phyloP scores from a whole-genome alignment of 2,888 invertebrate genomes.

The Hofmannophila pseudospretella region DNA sequence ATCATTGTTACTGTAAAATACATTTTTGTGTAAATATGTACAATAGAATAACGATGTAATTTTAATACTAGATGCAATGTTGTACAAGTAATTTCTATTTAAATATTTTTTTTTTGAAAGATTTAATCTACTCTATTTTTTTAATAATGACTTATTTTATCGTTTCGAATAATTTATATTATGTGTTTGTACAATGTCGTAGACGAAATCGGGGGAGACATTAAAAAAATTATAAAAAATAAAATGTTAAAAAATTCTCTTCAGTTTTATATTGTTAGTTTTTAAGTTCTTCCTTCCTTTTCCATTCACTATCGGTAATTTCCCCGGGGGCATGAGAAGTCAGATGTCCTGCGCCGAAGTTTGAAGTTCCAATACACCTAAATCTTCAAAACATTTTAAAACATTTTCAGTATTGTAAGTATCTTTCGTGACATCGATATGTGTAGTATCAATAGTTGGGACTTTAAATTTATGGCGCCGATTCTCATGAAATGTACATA shows the following conservation, averaged over 20 bases:
- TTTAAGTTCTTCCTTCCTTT: conserved; percentile 38
- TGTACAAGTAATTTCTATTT: conserved; percentile 74
- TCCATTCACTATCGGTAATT: conserved; percentile 50
- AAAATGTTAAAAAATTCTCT: conserved; percentile 66
- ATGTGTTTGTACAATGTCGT: conserved; percentile 74
- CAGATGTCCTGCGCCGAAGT: conserved; percentile 45
- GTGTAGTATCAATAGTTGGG: conserved; percentile 24
- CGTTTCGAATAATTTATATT: conserved; percentile 76
- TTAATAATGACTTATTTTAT: conserved; percentile 75
- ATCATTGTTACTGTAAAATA: conserved; percentile 76
- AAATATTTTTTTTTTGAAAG: conserved; percentile 68
- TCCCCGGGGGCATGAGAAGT: conserved; percentile 46
- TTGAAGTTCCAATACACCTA: conserved; percentile 37
- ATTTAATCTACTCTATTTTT: conserved; percentile 74
- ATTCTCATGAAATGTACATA: conserved; percentile 39
- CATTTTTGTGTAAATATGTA: conserved; percentile 73
- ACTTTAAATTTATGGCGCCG: conserved; percentile 41
- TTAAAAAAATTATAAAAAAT: conserved; percentile 73
- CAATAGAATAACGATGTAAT: conserved; percentile 67
- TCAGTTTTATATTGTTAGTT: conserved; percentile 60
- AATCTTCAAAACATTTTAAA: background rate
- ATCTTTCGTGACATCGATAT: background rate
- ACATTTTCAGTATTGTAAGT: background rate
- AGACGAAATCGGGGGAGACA: conserved; percentile 66
- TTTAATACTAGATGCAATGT: conserved; percentile 74